These are phyloP conservation scores for Aspiorhynchus laticeps DNA, from an alignment of 2,113 vertebrate genomes.

Conservation along the genomic window DNA sequence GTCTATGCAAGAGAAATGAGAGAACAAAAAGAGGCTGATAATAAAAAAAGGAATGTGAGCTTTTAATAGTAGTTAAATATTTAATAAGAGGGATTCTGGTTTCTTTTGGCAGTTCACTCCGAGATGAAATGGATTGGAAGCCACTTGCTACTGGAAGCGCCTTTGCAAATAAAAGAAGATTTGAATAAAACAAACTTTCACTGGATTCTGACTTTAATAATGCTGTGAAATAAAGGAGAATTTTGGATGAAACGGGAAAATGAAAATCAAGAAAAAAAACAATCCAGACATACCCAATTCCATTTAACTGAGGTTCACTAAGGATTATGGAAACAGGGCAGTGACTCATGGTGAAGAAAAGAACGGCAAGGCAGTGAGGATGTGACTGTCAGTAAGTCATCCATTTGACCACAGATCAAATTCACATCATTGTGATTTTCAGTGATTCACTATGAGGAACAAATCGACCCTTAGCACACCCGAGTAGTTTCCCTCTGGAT, in stretches of 20 bases:
- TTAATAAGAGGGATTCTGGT: background rate
- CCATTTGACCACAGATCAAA: constrained; percentile 27
- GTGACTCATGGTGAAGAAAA: constrained; percentile 16
- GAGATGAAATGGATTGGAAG: constrained; percentile 17
- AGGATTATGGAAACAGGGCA: background rate
- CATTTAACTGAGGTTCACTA: constrained; percentile 10
- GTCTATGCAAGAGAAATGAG: background rate
- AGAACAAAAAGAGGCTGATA: background rate
- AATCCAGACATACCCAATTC: background rate
- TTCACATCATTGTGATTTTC: constrained; percentile 13
- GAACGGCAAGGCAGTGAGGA: background rate
- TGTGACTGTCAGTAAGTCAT: constrained; percentile 35
- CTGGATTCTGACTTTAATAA: background rate
- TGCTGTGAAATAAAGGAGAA: background rate
- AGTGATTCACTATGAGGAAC: constrained; percentile 6
- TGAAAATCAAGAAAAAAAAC: background rate
- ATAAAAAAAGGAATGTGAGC: background rate
- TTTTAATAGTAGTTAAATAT: constrained; percentile 10
- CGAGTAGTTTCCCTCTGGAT: background rate
- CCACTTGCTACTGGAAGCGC: background rate
- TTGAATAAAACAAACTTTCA: constrained; percentile 2
- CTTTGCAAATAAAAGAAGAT: constrained; percentile 27
- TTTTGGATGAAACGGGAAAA: background rate
- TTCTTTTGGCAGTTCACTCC: background rate
- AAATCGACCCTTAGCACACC: constrained; percentile 4